Conservation (phyloP, 2,113 vertebrate genomes). For the Motacilla tschutschensis region DNA sequence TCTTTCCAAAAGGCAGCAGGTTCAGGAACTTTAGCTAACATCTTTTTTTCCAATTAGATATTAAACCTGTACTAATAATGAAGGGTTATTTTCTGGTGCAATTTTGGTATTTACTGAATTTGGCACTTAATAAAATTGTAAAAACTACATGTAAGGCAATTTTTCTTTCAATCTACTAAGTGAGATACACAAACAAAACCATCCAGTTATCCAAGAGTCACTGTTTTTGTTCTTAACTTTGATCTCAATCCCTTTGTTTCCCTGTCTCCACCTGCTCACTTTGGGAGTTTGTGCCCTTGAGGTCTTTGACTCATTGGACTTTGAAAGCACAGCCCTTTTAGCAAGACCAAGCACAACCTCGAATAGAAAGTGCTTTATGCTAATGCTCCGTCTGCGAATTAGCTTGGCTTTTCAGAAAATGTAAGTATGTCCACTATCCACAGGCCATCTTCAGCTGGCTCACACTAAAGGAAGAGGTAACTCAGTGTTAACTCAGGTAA, state of each 20-base stretch:
- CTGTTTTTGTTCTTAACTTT: background rate
- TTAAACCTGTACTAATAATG: background rate
- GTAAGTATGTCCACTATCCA: background rate
- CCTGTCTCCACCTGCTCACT: background rate
- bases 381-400: background rate
- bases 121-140: background rate
- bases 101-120: background rate
- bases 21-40: background rate
- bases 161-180: background rate
- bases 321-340: background rate
- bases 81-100: background rate
- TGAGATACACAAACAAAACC: background rate
- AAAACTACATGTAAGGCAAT: background rate
- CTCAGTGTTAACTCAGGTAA: too few relatives aligned
- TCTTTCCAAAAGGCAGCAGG: background rate
- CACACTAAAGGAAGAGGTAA: background rate
- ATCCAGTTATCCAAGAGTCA: fast-evolving
- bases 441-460: background rate
- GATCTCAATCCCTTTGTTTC: background rate
- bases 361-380: background rate
- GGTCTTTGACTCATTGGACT: background rate
- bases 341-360: background rate
- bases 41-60: background rate
- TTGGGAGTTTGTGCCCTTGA: background rate
- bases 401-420: background rate